phyloP scores from a whole-genome alignment of 2,113 vertebrate species.

The Microcebus murinus region DNA sequence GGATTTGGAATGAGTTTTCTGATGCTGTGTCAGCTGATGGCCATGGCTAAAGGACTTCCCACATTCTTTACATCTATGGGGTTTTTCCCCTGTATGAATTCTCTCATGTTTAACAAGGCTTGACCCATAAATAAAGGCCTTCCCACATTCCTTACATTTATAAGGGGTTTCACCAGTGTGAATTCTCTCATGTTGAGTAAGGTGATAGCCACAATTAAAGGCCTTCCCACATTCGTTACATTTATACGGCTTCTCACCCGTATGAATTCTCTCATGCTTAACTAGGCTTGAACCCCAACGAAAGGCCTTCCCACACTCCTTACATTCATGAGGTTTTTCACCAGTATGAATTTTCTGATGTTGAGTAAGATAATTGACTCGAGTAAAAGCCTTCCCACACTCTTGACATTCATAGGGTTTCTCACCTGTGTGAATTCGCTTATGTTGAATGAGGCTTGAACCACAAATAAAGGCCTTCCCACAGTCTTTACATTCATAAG shows the following conservation, averaged over 20 bases:
- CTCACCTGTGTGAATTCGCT: conserved; percentile 76
- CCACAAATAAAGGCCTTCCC: conserved; percentile 77
- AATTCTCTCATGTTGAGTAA: conserved; percentile 76
- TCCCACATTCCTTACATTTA: conserved; percentile 59
- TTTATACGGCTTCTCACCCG: conserved; percentile 60
- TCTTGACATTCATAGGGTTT: conserved; percentile 75
- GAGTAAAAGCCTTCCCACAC: conserved; percentile 77
- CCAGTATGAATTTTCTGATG: conserved; percentile 75
- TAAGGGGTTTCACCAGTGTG: conserved; percentile 77
- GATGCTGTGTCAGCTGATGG: conserved; percentile 67
- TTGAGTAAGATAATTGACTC: conserved; percentile 69
- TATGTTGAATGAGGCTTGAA: conserved; percentile 74
- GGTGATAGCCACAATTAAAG: conserved; percentile 74
- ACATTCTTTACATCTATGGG: conserved; percentile 18
- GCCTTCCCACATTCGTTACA: conserved; percentile 76
- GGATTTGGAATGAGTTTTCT: conserved; percentile 37
- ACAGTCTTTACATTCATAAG: conserved; percentile 71
- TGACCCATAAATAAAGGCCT: conserved; percentile 65
- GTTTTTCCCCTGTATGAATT: conserved; percentile 65
- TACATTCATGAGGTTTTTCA: conserved; percentile 71
- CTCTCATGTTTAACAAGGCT: conserved; percentile 63
- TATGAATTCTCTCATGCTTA: conserved; percentile 73
- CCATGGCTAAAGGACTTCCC: conserved; percentile 60
- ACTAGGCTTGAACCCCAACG: conserved; percentile 67
- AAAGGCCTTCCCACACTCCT: conserved; percentile 77